Evolutionary conservation across 2,888 invertebrate species (phyloP).

Genomic region (Pterostichus madidus): DNA sequence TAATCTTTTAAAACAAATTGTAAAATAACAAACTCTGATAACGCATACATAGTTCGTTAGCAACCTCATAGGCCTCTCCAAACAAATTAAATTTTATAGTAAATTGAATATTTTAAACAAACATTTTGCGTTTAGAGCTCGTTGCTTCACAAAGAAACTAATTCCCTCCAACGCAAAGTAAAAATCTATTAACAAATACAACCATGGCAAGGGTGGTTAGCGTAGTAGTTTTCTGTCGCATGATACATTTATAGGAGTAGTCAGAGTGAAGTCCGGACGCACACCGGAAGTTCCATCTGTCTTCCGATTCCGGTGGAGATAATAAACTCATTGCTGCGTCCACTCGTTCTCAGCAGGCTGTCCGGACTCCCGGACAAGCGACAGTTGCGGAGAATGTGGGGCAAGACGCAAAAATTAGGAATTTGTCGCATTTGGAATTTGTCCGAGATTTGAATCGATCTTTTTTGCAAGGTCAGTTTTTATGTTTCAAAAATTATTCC

Average conservation of each 20-base stretch:
- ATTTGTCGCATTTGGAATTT: too few species aligned
- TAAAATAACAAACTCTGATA: too few species aligned
- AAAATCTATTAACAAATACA: too few species aligned
- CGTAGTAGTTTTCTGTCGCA: background rate
- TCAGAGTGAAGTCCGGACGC: constrained; percentile 42
- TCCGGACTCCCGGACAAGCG: background rate
- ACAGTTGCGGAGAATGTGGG: background rate
- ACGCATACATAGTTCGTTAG: too few species aligned
- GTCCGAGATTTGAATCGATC: too few species aligned
- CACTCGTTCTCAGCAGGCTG: constrained; percentile 31
- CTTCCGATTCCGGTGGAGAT: constrained; percentile 63
- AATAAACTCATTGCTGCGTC: constrained; percentile 64
- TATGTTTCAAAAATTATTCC: background rate
- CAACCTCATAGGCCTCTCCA: too few species aligned
- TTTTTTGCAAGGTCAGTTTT: background rate
- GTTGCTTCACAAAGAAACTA: background rate
- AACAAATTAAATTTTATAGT: too few species aligned
- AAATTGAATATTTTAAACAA: too few species aligned
- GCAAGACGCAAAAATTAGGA: constrained; percentile 2
- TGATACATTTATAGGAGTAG: constrained; percentile 51
- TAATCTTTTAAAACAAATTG: too few species aligned
- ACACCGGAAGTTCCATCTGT: constrained; percentile 62
- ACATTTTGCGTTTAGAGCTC: too few species aligned
- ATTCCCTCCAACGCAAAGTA: background rate
- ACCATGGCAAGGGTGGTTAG: too few species aligned